Conservation (phyloP, 2,888 invertebrate species). For the Pecten maximus region DNA sequence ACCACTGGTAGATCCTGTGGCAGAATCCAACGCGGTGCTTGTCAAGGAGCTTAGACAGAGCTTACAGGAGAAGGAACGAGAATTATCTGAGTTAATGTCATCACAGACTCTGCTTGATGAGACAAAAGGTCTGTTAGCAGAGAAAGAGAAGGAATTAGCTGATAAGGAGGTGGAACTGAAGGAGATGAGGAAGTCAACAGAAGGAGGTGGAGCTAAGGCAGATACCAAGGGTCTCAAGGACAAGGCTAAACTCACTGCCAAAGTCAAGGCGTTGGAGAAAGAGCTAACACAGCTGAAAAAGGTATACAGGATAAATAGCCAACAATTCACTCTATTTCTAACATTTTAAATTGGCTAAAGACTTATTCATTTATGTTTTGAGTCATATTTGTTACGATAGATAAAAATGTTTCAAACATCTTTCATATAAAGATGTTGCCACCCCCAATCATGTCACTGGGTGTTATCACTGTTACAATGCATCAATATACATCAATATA, state of each 20-base stretch:
- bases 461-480: too few species aligned
- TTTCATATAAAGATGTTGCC: too few species aligned
- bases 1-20: slow-evolving; percentile 33
- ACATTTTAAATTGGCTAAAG: too few species aligned
- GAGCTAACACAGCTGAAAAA: slow-evolving; percentile 84
- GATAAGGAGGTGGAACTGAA: slow-evolving; percentile 83
- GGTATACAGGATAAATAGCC: slow-evolving; percentile 65
- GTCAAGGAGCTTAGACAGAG: slow-evolving; percentile 56
- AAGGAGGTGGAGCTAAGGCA: slow-evolving; percentile 61
- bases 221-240: slow-evolving; percentile 78
- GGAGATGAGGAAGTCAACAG: slow-evolving; percentile 57
- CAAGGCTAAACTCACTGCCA: slow-evolving; percentile 80
- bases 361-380: too few species aligned
- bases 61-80: slow-evolving; percentile 85
- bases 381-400: too few species aligned
- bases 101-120: slow-evolving; percentile 39
- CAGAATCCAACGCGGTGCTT: slow-evolving; percentile 44
- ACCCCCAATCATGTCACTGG: too few species aligned
- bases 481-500: too few species aligned
- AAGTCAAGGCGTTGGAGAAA: slow-evolving; percentile 79
- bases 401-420: too few species aligned
- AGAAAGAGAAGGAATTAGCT: slow-evolving; percentile 76
- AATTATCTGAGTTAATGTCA: slow-evolving; percentile 55
- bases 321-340: too few species aligned
- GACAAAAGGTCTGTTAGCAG: slow-evolving; percentile 5